Evolutionary conservation across 1,140 invertebrate genomes (phyloP).

Genomic region (Drosophila watanabei): DNA sequence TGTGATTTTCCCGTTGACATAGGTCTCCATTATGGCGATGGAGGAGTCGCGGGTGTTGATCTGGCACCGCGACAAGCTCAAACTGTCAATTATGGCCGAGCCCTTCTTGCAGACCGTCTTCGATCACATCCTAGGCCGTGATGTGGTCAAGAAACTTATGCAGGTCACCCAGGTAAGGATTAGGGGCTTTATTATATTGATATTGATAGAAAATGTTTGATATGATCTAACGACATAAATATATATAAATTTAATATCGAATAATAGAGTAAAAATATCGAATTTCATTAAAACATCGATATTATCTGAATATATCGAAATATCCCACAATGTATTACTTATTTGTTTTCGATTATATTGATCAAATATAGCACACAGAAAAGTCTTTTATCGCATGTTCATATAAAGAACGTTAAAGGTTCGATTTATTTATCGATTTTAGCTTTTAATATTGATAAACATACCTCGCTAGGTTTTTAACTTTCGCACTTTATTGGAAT

Average conservation of each 20-base stretch:
- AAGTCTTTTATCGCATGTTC: too few species aligned
- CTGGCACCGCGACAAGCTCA: slow-evolving; percentile 94
- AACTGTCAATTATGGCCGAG: slow-evolving; percentile 93
- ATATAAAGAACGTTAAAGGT: too few species aligned
- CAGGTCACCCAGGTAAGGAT: slow-evolving; percentile 88
- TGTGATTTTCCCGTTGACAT: slow-evolving; percentile 50
- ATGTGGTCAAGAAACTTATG: slow-evolving; percentile 96
- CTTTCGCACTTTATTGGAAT: too few species aligned
- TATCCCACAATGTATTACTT: too few species aligned
- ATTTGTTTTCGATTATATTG: too few species aligned
- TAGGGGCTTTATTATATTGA: background rate
- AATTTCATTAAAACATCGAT: too few species aligned
- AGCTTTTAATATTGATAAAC: too few species aligned
- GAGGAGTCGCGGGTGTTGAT: slow-evolving; percentile 94
- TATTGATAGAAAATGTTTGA: background rate
- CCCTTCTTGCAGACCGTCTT: slow-evolving; percentile 94
- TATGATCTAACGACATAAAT: background rate
- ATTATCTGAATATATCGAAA: background rate
- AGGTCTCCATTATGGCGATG: slow-evolving; percentile 95
- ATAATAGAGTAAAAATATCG: too few species aligned
- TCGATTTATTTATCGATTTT: too few species aligned
- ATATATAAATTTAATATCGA: background rate
- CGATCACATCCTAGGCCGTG: slow-evolving; percentile 94
- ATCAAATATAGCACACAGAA: too few species aligned
- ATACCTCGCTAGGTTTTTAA: too few species aligned